These are phyloP conservation scores for Thryonomys swinderianus DNA, from an alignment of 2,113 vertebrate genomes.

Conservation along the genomic window DNA sequence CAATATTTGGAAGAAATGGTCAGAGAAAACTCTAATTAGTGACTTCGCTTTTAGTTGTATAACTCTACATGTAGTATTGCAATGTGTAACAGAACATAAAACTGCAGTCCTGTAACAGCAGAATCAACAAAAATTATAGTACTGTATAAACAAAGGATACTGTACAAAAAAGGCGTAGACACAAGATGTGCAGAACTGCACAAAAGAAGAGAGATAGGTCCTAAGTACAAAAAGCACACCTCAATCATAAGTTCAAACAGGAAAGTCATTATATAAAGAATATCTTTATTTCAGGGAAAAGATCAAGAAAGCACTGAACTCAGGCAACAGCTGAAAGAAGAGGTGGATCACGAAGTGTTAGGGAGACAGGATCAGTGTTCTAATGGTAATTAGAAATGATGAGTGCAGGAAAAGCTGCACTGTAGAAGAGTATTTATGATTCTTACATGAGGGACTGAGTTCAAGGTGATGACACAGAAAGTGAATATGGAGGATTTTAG, in stretches of 20 bases:
- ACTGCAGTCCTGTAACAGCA: not conserved
- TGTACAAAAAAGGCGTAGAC: no score
- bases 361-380: not conserved
- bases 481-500: not conserved
- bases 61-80: not conserved
- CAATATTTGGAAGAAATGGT: not conserved
- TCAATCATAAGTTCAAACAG: not conserved
- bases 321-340: not conserved
- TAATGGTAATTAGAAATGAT: not conserved
- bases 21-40: not conserved
- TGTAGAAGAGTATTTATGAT: not conserved
- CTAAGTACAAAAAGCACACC: not conserved
- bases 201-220: not conserved
- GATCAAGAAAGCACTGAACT: not conserved
- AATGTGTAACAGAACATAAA: not conserved
- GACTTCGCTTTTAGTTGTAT: not conserved
- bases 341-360: not conserved
- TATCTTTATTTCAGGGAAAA: not conserved
- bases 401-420: not conserved
- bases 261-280: not conserved
- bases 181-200: no score
- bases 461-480: not conserved
- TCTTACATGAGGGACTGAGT: not conserved
- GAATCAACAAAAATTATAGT: not conserved
- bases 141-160: not conserved